Conservation (phyloP, 2,888 invertebrate species). For the Ernsta delagoae region DNA sequence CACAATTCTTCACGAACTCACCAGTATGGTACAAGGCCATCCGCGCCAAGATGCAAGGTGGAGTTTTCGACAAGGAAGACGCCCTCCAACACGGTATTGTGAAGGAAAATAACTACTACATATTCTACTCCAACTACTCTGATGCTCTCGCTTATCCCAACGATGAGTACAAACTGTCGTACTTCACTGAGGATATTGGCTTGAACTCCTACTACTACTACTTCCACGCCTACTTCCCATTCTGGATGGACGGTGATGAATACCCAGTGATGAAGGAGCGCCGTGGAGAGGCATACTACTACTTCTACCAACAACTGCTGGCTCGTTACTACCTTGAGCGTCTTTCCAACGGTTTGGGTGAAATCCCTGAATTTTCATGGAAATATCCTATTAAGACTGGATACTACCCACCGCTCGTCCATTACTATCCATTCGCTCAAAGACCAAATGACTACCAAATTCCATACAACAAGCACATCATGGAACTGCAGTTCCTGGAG, state of each 20-base stretch:
- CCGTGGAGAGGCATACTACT: slow-evolving; percentile 87
- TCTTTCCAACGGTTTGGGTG: slow-evolving; percentile 86
- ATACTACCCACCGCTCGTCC: slow-evolving; percentile 52
- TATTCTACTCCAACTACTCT: slow-evolving; percentile 86
- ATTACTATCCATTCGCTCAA: slow-evolving; percentile 52
- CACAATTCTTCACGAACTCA: slow-evolving; percentile 86
- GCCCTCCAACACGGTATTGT: slow-evolving; percentile 68
- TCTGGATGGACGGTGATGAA: slow-evolving; percentile 85
- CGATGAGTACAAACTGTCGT: slow-evolving; percentile 85
- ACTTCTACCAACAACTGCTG: slow-evolving; percentile 87
- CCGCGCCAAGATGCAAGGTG: slow-evolving; percentile 70
- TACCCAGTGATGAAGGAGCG: slow-evolving; percentile 62
- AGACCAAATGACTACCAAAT: slow-evolving; percentile 81
- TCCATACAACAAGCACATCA: slow-evolving; percentile 72
- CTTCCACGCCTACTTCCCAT: slow-evolving; percentile 86
- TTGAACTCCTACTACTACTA: slow-evolving; percentile 88
- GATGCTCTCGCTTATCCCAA: slow-evolving; percentile 78
- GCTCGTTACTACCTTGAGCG: slow-evolving; percentile 90
- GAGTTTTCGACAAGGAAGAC: slow-evolving; percentile 55
- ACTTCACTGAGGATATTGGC: slow-evolving; percentile 89
- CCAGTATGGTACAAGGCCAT: slow-evolving; percentile 79
- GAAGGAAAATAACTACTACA: slow-evolving; percentile 57
- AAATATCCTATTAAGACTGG: slow-evolving; percentile 83
- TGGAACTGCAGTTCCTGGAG: slow-evolving; percentile 83
- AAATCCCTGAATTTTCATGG: slow-evolving; percentile 86